Evolutionary conservation across 2,888 invertebrate species (phyloP).

Genomic region (Mesorhabditis belari): DNA sequence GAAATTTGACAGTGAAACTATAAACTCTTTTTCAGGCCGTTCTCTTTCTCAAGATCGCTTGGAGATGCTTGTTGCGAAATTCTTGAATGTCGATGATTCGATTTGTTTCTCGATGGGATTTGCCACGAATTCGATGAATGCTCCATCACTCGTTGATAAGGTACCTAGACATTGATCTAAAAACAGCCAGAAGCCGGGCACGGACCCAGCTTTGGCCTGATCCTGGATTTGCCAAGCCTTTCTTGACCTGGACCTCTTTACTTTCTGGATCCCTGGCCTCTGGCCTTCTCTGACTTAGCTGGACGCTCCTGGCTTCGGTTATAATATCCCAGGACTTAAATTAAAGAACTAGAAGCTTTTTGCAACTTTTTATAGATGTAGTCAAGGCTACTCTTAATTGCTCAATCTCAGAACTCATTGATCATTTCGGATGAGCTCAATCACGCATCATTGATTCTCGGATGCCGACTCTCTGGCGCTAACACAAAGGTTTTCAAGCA

Average conservation of each 20-base stretch:
- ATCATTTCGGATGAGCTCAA: conserved; percentile 93
- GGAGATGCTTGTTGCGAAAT: conserved; percentile 76
- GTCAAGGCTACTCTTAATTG: too few relatives aligned
- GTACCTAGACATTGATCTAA: too few relatives aligned
- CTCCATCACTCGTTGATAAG: conserved; percentile 76
- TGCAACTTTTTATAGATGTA: too few relatives aligned
- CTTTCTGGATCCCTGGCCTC: too few relatives aligned
- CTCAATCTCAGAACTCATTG: conserved; percentile 65
- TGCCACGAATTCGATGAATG: conserved; percentile 88
- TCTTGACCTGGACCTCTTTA: too few relatives aligned
- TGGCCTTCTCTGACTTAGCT: too few relatives aligned
- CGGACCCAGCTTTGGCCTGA: too few relatives aligned
- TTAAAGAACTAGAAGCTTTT: too few relatives aligned
- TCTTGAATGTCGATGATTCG: conserved; percentile 84
- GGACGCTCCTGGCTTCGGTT: too few relatives aligned
- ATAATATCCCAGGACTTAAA: too few relatives aligned
- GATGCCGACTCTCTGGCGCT: conserved; percentile 78
- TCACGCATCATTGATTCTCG: conserved; percentile 91
- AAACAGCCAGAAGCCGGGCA: too few relatives aligned
- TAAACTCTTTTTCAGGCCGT: conserved; percentile 50
- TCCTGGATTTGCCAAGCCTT: too few relatives aligned
- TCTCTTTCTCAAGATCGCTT: conserved; percentile 71
- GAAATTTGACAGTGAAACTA: neutral
- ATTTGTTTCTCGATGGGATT: conserved; percentile 97
- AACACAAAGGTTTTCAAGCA: conserved; percentile 74